Percentiles rank a stretch among this genome's conserved stretches.
Evolutionary conservation across 2,113 vertebrate species (phyloP).

Genomic region (Pedetes capensis): DNA sequence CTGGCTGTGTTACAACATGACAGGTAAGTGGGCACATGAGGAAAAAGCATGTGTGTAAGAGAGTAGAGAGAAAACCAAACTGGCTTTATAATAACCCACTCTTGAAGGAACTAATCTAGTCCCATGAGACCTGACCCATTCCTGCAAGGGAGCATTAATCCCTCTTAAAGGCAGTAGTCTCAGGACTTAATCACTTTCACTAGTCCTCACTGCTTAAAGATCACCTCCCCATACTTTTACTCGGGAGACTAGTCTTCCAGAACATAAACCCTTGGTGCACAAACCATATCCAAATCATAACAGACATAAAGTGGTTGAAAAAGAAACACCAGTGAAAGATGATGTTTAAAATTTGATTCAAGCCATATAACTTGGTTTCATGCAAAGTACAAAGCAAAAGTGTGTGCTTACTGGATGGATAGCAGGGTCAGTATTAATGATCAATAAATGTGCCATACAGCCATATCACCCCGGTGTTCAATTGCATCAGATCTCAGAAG

Average conservation of each 20-base stretch:
- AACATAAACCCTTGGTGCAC: not conserved
- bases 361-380: not conserved
- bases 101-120: not conserved
- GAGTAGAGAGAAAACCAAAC: not conserved
- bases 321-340: not conserved
- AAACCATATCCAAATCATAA: not conserved
- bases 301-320: not conserved
- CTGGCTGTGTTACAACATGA: not conserved
- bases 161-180: too few relatives aligned
- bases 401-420: not conserved
- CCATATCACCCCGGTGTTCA: too few relatives aligned
- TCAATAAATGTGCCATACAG: accelerated
- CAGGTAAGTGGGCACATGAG: not conserved
- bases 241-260: not conserved
- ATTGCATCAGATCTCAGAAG: too few relatives aligned
- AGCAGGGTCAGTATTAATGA: not conserved
- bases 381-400: not conserved
- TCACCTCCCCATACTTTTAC: not conserved
- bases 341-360: not conserved
- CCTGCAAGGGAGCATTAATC: not conserved
- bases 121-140: not conserved
- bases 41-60: accelerated
- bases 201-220: not conserved
- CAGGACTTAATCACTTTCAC: not conserved
- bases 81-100: not conserved